These are phyloP conservation scores for Anguilla obscura DNA, from an alignment of 2,797 vertebrate genomes.

Conservation along the genomic window DNA sequence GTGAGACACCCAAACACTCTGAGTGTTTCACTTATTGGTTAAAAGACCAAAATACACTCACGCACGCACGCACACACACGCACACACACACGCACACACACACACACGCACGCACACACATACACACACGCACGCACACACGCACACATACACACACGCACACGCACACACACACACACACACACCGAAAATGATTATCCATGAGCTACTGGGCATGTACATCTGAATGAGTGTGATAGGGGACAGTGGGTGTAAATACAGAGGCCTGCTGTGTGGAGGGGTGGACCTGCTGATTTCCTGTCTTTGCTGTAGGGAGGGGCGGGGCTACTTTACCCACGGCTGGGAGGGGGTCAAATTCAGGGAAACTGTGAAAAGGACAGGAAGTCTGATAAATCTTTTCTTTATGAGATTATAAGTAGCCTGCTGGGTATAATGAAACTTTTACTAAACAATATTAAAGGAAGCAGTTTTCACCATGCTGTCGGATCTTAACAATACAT, in stretches of 20 bases:
- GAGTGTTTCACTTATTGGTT: too few relatives aligned
- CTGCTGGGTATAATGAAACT: background rate
- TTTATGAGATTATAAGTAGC: background rate
- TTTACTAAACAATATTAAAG: background rate
- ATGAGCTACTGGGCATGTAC: background rate
- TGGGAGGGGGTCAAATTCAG: slow-evolving; percentile 12
- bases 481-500: background rate
- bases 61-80: background rate
- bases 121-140: background rate
- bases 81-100: background rate
- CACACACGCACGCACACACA: too few relatives aligned
- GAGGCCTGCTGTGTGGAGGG: background rate
- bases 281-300: background rate
- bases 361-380: slow-evolving; percentile 43
- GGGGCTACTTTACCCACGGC: background rate
- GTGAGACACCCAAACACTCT: too few relatives aligned
- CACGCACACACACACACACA: too few relatives aligned
- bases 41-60: too few relatives aligned
- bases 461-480: background rate
- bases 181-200: background rate
- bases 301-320: background rate
- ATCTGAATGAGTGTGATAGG: background rate
- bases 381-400: slow-evolving; percentile 35
- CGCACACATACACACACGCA: background rate
- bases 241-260: background rate